These are phyloP conservation scores for Maconellicoccus hirsutus DNA, from an alignment of 1,140 invertebrate species.

Conservation along the genomic window DNA sequence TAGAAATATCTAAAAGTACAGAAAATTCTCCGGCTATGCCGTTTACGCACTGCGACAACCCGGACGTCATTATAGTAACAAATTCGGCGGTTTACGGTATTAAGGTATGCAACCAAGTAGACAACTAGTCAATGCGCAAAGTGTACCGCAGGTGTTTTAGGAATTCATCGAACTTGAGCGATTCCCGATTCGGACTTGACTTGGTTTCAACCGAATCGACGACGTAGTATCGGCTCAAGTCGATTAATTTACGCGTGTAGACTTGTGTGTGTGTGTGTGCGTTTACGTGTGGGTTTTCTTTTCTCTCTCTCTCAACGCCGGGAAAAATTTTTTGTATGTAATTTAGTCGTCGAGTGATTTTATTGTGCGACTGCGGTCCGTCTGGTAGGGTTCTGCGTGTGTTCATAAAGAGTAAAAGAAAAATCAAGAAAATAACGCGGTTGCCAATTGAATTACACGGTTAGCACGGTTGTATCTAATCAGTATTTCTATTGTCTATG, in stretches of 20 bases:
- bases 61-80: background rate
- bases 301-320: too few species aligned
- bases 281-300: too few species aligned
- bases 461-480: conserved; percentile 12
- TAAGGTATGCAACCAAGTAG: conserved; percentile 1
- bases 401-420: background rate
- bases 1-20: background rate
- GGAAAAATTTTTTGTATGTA: too few species aligned
- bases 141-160: conserved; percentile 7
- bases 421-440: conserved; percentile 11
- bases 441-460: background rate
- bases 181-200: background rate
- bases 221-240: background rate
- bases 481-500: conserved; percentile 19
- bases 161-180: conserved; percentile 12
- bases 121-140: background rate
- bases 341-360: too few species aligned
- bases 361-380: background rate
- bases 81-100: conserved; percentile 15
- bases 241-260: background rate
- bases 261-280: too few species aligned
- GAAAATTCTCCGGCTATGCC: background rate
- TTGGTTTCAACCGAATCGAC: background rate
- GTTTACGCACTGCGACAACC: background rate
- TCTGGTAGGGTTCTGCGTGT: background rate